phyloP scores from a whole-genome alignment of 2,113 vertebrate genomes.

The Dipodomys merriami region DNA sequence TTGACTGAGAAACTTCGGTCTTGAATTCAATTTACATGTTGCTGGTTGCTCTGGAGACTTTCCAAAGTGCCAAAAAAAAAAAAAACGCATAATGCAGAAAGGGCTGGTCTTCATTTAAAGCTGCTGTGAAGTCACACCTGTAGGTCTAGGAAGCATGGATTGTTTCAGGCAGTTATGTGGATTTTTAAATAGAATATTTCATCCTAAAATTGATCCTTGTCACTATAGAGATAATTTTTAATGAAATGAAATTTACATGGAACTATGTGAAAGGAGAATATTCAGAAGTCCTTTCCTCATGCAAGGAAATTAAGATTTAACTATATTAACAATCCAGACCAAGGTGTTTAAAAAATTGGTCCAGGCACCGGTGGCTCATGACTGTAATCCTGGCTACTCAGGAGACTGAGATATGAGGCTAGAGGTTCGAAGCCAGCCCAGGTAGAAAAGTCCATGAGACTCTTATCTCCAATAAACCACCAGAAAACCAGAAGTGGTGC shows the following conservation, averaged over 20 bases:
- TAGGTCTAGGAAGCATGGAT: not conserved
- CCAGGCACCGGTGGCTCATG: no score
- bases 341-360: not conserved
- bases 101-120: not conserved
- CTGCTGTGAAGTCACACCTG: not conserved
- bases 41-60: not conserved
- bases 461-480: no score
- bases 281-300: not conserved
- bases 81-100: not conserved
- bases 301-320: slow-evolving; percentile 6
- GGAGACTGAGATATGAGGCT: no score
- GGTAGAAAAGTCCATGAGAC: no score
- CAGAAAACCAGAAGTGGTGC: no score
- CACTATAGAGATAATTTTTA: not conserved
- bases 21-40: slow-evolving; percentile 37
- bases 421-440: no score
- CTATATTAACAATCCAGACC: not conserved
- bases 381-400: no score
- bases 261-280: not conserved
- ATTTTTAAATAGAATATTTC: slow-evolving; percentile 13
- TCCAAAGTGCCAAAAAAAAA: slow-evolving; percentile 17
- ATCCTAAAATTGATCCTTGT: not conserved
- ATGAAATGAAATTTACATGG: not conserved
- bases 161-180: not conserved
- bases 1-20: not conserved